A percentile compares a stretch with the other conserved stretches of the same genome.
These are phyloP conservation scores for Drosophila robusta DNA, from an alignment of 2,888 invertebrate genomes.

Conservation along the genomic window DNA sequence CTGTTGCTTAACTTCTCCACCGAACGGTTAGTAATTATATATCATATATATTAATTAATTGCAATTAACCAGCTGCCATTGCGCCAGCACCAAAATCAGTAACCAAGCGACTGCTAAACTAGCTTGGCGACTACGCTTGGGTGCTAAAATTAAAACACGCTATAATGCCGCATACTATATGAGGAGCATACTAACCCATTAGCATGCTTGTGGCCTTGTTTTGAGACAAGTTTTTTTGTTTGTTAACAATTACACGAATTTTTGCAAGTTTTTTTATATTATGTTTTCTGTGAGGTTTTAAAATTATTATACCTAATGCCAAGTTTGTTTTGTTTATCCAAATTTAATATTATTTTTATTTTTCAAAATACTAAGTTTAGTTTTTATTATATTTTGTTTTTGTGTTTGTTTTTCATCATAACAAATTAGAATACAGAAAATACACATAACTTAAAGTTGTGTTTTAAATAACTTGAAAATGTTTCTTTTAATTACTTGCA, in stretches of 20 bases:
- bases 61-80: neutral
- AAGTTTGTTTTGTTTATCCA: too few relatives aligned
- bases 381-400: too few relatives aligned
- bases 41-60: neutral
- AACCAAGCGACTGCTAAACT: conserved; percentile 76
- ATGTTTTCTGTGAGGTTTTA: too few relatives aligned
- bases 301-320: too few relatives aligned
- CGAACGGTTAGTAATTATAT: conserved; percentile 90
- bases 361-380: too few relatives aligned
- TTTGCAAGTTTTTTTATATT: neutral
- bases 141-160: conserved; percentile 78
- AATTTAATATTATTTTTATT: too few relatives aligned
- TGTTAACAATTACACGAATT: neutral
- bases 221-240: conserved; percentile 50
- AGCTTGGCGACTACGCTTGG: conserved; percentile 84
- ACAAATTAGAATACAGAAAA: too few relatives aligned
- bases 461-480: neutral
- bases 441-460: too few relatives aligned
- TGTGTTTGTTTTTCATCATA: too few relatives aligned
- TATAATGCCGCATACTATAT: conserved; percentile 65
- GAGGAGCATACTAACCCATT: conserved; percentile 63
- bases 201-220: conserved; percentile 79
- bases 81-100: conserved; percentile 78
- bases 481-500: neutral
- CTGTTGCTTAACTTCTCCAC: conserved; percentile 97